Base-by-base conservation (phyloP, 2,888 invertebrate genomes). In the Hermodice carunculata region DNA sequence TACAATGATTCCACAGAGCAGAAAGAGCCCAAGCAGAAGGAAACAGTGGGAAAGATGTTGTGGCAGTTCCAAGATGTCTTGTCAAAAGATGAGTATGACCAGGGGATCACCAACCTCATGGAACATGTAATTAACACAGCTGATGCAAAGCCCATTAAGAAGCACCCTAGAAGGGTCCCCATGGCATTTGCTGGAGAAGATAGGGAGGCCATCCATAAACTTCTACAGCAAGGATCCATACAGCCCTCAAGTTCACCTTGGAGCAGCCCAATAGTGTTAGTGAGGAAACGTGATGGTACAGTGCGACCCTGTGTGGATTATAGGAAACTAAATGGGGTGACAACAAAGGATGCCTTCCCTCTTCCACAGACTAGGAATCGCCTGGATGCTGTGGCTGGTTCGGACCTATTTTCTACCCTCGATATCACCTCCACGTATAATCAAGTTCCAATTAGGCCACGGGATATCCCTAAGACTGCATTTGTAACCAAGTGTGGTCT, bases 291-390 rank as follows among this genome's bases (percentile, higher is more conserved):
- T n/a, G 29, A 70, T 26, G 69, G 73, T 11, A 60, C 44, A 19
- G 40, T 43, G 31, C 42, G 73, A 28, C 34, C 71, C 8, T 73
- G 73, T 52, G 52, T 67, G 0, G 72, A 75, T 51, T 76, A 56
- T 32, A 22, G 69, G 1, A 28, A 48, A 24, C 46, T 76, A 14
- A 76, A 75, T 42, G 6, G 0, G 24, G 40, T 63, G 19, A 53
- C 64, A 0, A 49, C 51, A 32, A 26, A 24, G 64, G 67, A 68
- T 8, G 37, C 42, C 0, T 63, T 61, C 17, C 73, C 70, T 2
- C 26, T 73, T 8, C 70, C 72, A 24, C 22, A 56, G 22, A 66
- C 70, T 57, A 17, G n/a, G 14, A 51, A 59, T 22, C 31, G 43
- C n/a, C 24, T 61, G 4, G 65, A 68, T n/a, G 31, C 49, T n/a